These are phyloP conservation scores for Pseudorasbora parva DNA, from an alignment of 2,113 vertebrate species.

Conservation along the genomic window DNA sequence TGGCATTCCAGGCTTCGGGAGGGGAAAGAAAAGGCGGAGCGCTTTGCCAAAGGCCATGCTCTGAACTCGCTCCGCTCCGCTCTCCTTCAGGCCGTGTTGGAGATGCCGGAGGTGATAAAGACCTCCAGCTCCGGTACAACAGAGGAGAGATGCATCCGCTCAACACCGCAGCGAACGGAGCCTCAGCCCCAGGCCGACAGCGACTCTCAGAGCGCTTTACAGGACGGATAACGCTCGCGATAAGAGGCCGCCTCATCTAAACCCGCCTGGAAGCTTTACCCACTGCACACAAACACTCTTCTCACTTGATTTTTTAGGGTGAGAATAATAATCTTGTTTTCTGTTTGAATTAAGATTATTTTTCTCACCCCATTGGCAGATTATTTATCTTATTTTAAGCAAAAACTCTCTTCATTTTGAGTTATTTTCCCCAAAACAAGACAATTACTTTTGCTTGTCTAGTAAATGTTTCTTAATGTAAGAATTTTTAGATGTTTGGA, in stretches of 20 bases:
- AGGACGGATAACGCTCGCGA: background rate
- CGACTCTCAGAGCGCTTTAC: conserved; percentile 38
- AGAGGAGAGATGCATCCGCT: conserved; percentile 6
- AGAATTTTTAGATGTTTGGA: too few species aligned
- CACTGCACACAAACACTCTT: too few species aligned
- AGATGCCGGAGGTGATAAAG: conserved; percentile 32
- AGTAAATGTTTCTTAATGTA: too few species aligned
- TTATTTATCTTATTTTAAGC: too few species aligned
- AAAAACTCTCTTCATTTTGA: too few species aligned
- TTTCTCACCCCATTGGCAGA: too few species aligned
- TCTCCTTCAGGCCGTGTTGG: conserved; percentile 29
- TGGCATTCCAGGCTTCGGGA: conserved; percentile 33
- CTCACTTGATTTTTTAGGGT: too few species aligned
- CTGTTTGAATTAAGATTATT: too few species aligned
- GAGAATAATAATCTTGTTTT: too few species aligned
- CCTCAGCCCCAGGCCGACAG: conserved; percentile 21
- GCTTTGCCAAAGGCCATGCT: conserved; percentile 40
- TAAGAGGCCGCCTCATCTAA: background rate
- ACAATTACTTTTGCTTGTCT: too few species aligned
- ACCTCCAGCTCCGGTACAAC: conserved; percentile 14
- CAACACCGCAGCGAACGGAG: conserved; percentile 29
- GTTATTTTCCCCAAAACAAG: too few species aligned
- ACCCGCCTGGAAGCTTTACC: conserved; percentile 20
- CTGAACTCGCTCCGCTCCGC: conserved; percentile 34
- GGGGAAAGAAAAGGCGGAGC: conserved; percentile 31